Evolutionary conservation across 1,140 invertebrate species (phyloP), one percentile per base, ranked within the genome.

Genomic region (Oryctes rhinoceros): DNA sequence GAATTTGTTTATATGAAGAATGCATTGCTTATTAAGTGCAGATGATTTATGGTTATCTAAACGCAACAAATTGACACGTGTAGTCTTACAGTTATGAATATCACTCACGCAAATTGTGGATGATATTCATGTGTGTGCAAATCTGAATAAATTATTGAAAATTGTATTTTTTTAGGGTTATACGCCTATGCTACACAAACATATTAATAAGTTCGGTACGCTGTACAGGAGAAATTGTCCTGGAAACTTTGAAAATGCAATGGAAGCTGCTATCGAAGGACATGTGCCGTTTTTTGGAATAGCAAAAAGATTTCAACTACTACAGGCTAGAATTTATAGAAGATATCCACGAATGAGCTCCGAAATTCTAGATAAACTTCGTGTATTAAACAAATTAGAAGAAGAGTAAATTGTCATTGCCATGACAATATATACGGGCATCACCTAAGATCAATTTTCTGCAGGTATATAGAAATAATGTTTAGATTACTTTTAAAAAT

Each of bases 361-460:
- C n/a, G 49, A 15, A 3, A n/a, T 53, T 53, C 49, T 53, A 11
- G 49, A n/a, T 3, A 11, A 11, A 53, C 10, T 11, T 11, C 49
- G 11, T 15, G 49, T 59, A 59, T 59, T 59, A n/a, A 59, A 59
- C 15, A 59, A 59, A 59, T n/a, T 59, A 59, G 53, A 59, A 59
- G 53, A 59, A 18, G 48, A 49, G 48, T 15, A 59, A 59, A 59
- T 59, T 59, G 15, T 15, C 15, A 15, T n/a, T 2, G 15, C 53
- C 53, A 59, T 59, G 53, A n/a, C 39, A n/a, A 15, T 71, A 71
- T 71, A 35, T 49, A 76, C 75, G 20, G 37, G 75, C 77, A 78
- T 49, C 77, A 78, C 77, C 77, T 78, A 49, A 53, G 77, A 78
- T 78, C 77, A 78, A 78, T 59, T 53, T 53, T 49, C 77, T 78